Conservation (phyloP, 2,797 vertebrate species). For the Pantherophis vulpinus region DNA sequence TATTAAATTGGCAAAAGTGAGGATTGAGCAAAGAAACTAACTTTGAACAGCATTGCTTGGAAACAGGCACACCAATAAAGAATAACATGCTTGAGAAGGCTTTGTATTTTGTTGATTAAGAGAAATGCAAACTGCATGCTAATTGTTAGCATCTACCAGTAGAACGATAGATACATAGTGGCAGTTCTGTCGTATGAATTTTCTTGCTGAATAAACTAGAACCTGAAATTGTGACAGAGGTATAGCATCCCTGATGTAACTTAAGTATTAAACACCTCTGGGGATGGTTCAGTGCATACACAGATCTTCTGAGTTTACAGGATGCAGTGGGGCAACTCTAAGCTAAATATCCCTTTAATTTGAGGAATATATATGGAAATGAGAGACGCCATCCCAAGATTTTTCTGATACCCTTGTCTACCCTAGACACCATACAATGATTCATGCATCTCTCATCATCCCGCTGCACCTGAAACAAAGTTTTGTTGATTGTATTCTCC, state of each 20-base stretch:
- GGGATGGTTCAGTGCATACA: not conserved
- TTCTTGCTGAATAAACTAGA: not conserved
- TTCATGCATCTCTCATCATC: conserved; percentile 2
- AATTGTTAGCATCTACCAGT: not conserved
- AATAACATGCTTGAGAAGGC: not conserved
- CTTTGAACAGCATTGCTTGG: not conserved
- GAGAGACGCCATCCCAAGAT: not conserved
- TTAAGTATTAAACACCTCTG: not conserved
- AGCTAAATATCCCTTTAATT: not conserved
- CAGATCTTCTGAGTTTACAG: not conserved
- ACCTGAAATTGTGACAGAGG: not conserved
- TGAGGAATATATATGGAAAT: not conserved
- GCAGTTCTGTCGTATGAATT: not conserved
- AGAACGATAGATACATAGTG: not conserved
- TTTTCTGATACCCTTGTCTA: not conserved
- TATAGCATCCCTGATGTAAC: not conserved
- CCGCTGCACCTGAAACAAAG: not conserved
- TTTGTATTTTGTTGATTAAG: not conserved
- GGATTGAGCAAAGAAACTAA: not conserved
- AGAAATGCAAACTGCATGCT: not conserved
- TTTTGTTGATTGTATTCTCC: conserved; percentile 32
- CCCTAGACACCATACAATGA: not conserved
- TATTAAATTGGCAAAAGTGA: not conserved
- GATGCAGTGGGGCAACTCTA: not conserved
- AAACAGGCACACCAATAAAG: not conserved